Evolutionary conservation across 2,888 invertebrate species (phyloP), one percentile per base, ranked within the genome.

Genomic region (Latheticus oryzae): DNA sequence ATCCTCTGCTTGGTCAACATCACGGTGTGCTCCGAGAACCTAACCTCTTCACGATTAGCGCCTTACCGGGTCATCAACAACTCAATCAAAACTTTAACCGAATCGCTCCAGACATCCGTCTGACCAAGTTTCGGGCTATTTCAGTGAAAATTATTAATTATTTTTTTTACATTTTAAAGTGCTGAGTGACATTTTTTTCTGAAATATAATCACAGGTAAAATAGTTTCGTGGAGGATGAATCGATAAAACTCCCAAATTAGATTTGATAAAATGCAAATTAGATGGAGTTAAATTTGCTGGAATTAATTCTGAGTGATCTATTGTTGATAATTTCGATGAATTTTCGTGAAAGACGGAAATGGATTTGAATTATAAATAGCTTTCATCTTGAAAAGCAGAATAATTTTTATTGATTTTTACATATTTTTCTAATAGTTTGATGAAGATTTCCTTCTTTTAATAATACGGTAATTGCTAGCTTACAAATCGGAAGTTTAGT

Each of bases 1-100:
- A 59, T 60, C 67, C 63, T 68, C 62, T 65, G 63, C 65, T 59
- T 65, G 58, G 63, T 61, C 63, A 60, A 63, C 60, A 61, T 40
- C 58, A 53, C 60, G 58, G 62, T 59, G 63, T 63, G 64, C 59
- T 62, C 60, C 51, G 54, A 45, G 37, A 40, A 58, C 60, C 59
- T 64, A 65, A 66, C 66, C 65, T 68, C 55, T 32, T 37, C 37
- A 16, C 33, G 33, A n/a, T 30, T 38, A n/a, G n/a, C n/a, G 17
- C 16, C 45, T 21, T 17, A 28, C 28, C 30, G 43, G 28, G 30
- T 4, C 43, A 43, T 43, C 43, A 30, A 30, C 7, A 5, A 26
- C 15, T 30, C 28, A 43, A 30, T 43, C 19, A 17, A 30, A 37
- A 7, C 17, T 28, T 28, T 5, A 23, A 16, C 43, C 11, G 12